Evolutionary conservation across 2,888 invertebrate genomes (phyloP).

Genomic region (Catocala fraxini): DNA sequence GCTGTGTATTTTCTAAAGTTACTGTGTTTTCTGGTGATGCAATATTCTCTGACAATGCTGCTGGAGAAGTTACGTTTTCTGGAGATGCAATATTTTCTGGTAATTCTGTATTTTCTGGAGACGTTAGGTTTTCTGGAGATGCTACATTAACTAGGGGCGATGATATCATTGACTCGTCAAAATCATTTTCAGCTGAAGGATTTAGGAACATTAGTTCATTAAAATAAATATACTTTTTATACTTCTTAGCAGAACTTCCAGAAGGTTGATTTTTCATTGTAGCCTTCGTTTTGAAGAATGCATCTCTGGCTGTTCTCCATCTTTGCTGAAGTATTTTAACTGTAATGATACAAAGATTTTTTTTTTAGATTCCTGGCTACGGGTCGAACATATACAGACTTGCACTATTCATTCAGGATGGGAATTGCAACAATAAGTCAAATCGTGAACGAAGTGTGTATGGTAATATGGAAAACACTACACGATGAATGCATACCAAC

Average conservation of each 20-base stretch:
- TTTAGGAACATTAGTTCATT: constrained; percentile 38
- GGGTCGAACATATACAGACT: constrained; percentile 47
- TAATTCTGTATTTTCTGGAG: too few relatives aligned
- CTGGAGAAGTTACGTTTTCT: background rate
- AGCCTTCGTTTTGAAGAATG: constrained; percentile 28
- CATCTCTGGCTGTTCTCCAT: constrained; percentile 36
- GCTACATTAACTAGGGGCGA: background rate
- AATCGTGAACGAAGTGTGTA: constrained; percentile 48
- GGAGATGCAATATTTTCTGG: background rate
- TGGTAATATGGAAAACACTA: constrained; percentile 43
- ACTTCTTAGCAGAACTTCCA: constrained; percentile 36
- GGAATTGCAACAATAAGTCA: constrained; percentile 53
- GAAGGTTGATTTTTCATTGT: constrained; percentile 35
- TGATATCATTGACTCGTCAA: constrained; percentile 33
- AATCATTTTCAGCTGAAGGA: constrained; percentile 32
- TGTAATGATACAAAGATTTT: constrained; percentile 25
- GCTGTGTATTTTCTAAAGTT: constrained; percentile 13
- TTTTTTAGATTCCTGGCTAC: constrained; percentile 22
- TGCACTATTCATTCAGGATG: constrained; percentile 56
- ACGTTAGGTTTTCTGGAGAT: background rate
- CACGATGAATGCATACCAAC: constrained; percentile 24
- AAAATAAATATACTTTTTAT: constrained; percentile 37
- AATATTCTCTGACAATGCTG: too few relatives aligned
- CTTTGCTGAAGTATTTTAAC: constrained; percentile 39
- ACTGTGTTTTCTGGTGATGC: constrained; percentile 5